phyloP scores from a whole-genome alignment of 2,888 invertebrate genomes.

The Scaptomyza reducta region DNA sequence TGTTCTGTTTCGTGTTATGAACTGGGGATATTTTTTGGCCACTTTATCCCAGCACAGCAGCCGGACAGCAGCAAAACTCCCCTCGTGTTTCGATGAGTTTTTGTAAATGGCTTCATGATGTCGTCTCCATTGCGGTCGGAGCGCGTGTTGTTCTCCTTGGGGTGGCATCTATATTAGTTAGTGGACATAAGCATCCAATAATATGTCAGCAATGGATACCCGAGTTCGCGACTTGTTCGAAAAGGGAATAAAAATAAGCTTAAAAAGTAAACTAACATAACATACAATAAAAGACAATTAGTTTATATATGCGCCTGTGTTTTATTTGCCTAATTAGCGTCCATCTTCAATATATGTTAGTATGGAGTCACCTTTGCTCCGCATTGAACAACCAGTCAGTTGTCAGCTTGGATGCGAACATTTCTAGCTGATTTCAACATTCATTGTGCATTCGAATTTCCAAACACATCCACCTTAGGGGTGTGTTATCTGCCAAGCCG shows the following conservation, averaged over 20 bases:
- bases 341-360: neutral
- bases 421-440: constrained; percentile 7
- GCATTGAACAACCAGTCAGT: neutral
- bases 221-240: constrained; percentile 30
- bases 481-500: constrained; percentile 49
- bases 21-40: constrained; percentile 69
- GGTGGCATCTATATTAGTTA: constrained; percentile 78
- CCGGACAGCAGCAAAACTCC: constrained; percentile 27
- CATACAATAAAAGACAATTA: neutral
- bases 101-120: constrained; percentile 63
- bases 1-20: constrained; percentile 78
- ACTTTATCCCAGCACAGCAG: constrained; percentile 42
- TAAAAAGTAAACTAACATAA: neutral
- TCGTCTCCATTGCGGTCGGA: constrained; percentile 34
- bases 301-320: neutral
- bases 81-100: constrained; percentile 29
- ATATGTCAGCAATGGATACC: constrained; percentile 59
- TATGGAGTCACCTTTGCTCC: neutral
- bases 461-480: constrained; percentile 7
- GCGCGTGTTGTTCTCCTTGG: constrained; percentile 64
- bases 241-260: neutral
- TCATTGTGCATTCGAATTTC: constrained; percentile 3
- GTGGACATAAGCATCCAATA: constrained; percentile 68
- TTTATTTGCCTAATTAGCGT: constrained; percentile 15
- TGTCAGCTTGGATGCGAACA: constrained; percentile 1